These are phyloP conservation scores for Rhagoletis pomonella DNA, from an alignment of 1,140 invertebrate genomes.

Conservation along the genomic window DNA sequence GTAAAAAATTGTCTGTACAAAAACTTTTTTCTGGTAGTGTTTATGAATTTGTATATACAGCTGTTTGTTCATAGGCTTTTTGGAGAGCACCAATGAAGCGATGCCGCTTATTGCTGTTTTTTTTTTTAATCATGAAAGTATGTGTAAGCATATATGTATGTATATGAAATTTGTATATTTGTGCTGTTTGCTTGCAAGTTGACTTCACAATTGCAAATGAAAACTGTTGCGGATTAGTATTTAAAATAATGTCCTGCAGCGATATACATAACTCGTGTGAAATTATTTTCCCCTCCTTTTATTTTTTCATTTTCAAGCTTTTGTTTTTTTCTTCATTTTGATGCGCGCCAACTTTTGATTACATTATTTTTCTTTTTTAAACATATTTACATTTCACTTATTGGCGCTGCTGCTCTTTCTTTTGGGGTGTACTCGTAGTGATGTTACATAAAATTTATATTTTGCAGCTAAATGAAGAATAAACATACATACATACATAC, in stretches of 20 bases:
- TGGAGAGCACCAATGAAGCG: background rate
- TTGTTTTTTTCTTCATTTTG: slow-evolving; percentile 62
- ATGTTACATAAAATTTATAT: slow-evolving; percentile 72
- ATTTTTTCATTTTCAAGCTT: slow-evolving; percentile 56
- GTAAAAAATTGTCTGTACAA: background rate
- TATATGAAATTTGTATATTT: background rate
- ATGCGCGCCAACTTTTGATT: too few species aligned
- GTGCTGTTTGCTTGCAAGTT: slow-evolving; percentile 13
- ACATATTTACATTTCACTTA: background rate
- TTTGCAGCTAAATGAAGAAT: slow-evolving; percentile 63
- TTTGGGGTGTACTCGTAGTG: slow-evolving; percentile 49
- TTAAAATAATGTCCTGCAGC: slow-evolving; percentile 74
- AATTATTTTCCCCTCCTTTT: slow-evolving; percentile 55
- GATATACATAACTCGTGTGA: slow-evolving; percentile 65
- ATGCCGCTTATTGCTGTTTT: background rate
- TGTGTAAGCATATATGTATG: background rate
- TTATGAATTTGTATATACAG: background rate
- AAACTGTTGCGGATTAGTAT: slow-evolving; percentile 74
- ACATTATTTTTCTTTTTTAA: background rate
- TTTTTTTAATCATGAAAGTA: background rate
- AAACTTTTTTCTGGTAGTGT: too few species aligned
- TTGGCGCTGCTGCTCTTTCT: background rate
- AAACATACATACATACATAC: background rate
- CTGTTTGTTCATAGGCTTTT: background rate
- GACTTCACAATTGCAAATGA: slow-evolving; percentile 63